These are phyloP conservation scores for Melanogrammus aeglefinus DNA, from an alignment of 2,797 vertebrate genomes.

Conservation along the genomic window DNA sequence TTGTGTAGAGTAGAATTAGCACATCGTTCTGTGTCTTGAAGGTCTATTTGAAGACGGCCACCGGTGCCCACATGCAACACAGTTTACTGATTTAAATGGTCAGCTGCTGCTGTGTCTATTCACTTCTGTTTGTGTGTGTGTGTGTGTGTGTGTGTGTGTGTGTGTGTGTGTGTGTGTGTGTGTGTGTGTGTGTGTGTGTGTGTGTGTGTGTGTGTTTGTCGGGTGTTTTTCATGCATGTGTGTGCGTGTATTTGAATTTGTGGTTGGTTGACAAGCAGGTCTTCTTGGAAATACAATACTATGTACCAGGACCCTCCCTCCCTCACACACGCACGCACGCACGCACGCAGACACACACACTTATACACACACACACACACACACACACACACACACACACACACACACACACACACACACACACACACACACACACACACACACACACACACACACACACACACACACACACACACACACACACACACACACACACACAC, in stretches of 20 bases:
- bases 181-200: too few relatives aligned
- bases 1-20: conserved; percentile 8
- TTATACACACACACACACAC: conserved; percentile 1
- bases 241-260: too few relatives aligned
- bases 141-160: too few relatives aligned
- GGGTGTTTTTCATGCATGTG: too few relatives aligned
- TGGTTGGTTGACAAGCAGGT: too few relatives aligned
- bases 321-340: conserved; percentile 32
- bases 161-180: too few relatives aligned
- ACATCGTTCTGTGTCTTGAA: conserved; percentile 11
- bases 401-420: neutral
- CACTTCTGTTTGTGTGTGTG: too few relatives aligned
- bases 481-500: neutral
- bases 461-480: conserved; percentile 17
- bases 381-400: conserved; percentile 6
- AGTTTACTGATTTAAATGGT: too few relatives aligned
- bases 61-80: too few relatives aligned
- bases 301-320: conserved; percentile 26
- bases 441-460: conserved; percentile 8
- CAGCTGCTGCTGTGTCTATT: too few relatives aligned
- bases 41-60: neutral
- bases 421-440: too few relatives aligned
- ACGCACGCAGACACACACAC: conserved; percentile 4
- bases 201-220: neutral
- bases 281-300: neutral